Percentiles rank a stretch among this genome's conserved stretches.
Evolutionary conservation across 2,888 invertebrate species (phyloP).

Genomic region (Ectobius pallidus): DNA sequence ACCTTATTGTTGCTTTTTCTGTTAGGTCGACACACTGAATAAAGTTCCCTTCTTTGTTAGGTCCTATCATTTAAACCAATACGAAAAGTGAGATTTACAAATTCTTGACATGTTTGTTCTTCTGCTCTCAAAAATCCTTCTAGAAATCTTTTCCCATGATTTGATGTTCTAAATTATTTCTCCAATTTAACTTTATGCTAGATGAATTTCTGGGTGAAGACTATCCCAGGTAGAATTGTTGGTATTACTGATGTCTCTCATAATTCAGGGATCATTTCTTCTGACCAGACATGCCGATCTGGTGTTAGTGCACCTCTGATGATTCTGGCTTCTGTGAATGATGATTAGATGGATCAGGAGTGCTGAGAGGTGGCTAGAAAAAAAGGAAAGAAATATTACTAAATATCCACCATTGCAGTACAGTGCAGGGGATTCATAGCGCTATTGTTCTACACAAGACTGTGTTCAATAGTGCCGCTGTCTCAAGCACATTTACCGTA

Average conservation of each 20-base stretch:
- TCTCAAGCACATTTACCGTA: too few species aligned
- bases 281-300: constrained; percentile 13
- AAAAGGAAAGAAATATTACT: constrained; percentile 25
- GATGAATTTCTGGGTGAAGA: constrained; percentile 14
- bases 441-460: too few species aligned
- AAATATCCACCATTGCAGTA: too few species aligned
- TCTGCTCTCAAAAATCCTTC: constrained; percentile 27
- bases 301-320: constrained; percentile 78
- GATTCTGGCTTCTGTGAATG: constrained; percentile 79
- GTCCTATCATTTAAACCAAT: constrained; percentile 14
- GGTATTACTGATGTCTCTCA: not conserved
- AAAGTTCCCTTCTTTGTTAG: constrained; percentile 10
- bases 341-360: constrained; percentile 83
- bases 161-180: not conserved
- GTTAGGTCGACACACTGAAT: constrained; percentile 26
- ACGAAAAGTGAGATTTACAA: constrained; percentile 28
- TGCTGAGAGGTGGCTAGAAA: constrained; percentile 75
- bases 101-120: constrained; percentile 30
- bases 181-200: not conserved
- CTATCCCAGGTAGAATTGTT: constrained; percentile 12
- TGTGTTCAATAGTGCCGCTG: too few species aligned
- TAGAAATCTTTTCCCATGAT: not conserved
- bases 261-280: not conserved
- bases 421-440: too few species aligned
- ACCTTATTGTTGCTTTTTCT: constrained; percentile 16